Base-by-base conservation (phyloP, 1,140 invertebrate genomes). In the Drosophila truncata region DNA sequence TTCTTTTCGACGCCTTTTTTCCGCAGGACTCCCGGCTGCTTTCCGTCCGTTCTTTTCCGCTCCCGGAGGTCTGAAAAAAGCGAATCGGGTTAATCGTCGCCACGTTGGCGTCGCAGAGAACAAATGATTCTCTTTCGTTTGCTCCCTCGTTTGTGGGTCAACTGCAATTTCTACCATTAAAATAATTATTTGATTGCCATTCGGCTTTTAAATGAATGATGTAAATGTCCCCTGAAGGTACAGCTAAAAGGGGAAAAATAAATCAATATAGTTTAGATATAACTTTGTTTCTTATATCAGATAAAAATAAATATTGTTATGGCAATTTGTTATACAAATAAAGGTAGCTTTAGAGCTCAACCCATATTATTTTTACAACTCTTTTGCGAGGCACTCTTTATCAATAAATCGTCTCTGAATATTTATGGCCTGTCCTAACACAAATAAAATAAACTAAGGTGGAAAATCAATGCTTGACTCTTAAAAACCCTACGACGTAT, bases 91-190 rank as follows among this genome's bases (percentile, higher is more conserved):
- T 74, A 75, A 74, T 74, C 72, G 72, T 46, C 37, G 70, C 63
- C 50, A 72, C 50, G 46, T 64, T 46, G 65, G 31, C 61, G 44
- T 33, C 31, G n/a, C 37, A 49, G 23, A 55, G 33, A 74, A 75
- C 58, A 75, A 75, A 61, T 73, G 39, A 31, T 37, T 62, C 46
- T 59, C 42, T 78, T 78, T 62, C 46, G 52, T 65, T 80, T 67
- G 59, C 66, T 67, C 44, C 10, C 42, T 50, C 62, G 33, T 76
- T 78, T 50, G 60, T 50, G 47, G 41, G 72, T 63, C 72, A 80
- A 79, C 62, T 80, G 72, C 82, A 80, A 85, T 85, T 84, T 77
- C 13, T 77, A 44, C 54, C 52, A 77, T 80, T 80, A 84, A 80
- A 67, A 55, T 80, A 83, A 83, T 85, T 67, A 80, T 64, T 85